A percentile compares a stretch with the other conserved stretches of the same genome.
phyloP scores from a whole-genome alignment of 2,888 invertebrate genomes.

The Tachystola acroxantha region DNA sequence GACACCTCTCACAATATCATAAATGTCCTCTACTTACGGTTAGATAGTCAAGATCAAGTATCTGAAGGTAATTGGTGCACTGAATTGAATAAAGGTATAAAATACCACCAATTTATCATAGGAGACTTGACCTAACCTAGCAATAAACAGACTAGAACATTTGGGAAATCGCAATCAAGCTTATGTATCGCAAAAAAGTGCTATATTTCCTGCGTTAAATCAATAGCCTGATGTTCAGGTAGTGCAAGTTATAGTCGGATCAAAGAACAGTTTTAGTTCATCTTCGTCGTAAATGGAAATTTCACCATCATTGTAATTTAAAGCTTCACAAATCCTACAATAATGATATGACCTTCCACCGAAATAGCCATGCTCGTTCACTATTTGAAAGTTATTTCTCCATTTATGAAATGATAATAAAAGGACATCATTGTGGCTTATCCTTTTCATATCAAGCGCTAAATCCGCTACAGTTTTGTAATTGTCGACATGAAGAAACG shows the following conservation, averaged over 20 bases:
- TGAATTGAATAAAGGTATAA: no score
- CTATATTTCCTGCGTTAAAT: no score
- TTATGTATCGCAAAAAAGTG: no score
- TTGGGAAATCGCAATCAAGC: no score
- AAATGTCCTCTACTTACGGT: no score
- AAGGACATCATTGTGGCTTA: conserved; percentile 53
- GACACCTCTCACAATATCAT: no score
- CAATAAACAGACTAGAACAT: no score
- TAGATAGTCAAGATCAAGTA: no score
- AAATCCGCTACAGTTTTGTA: conserved; percentile 68
- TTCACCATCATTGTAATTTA: conserved; percentile 75
- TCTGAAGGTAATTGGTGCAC: no score
- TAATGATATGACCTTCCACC: conserved; percentile 77
- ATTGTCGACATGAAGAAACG: conserved; percentile 79
- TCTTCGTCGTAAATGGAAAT: conserved; percentile 33
- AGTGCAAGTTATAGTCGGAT: conserved; percentile 11
- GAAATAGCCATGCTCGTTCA: conserved; percentile 84
- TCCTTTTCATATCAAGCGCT: conserved; percentile 66
- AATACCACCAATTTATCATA: no score
- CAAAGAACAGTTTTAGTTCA: conserved; percentile 30
- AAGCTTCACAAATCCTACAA: conserved; percentile 83
- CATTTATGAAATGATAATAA: conserved; percentile 74
- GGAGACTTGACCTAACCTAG: no score
- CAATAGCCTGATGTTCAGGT: no score
- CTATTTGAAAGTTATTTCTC: conserved; percentile 74